Conservation (phyloP, 30 jellyfish, hydroid and myxozoan species). For the Chrysaora quinquecirrha region DNA sequence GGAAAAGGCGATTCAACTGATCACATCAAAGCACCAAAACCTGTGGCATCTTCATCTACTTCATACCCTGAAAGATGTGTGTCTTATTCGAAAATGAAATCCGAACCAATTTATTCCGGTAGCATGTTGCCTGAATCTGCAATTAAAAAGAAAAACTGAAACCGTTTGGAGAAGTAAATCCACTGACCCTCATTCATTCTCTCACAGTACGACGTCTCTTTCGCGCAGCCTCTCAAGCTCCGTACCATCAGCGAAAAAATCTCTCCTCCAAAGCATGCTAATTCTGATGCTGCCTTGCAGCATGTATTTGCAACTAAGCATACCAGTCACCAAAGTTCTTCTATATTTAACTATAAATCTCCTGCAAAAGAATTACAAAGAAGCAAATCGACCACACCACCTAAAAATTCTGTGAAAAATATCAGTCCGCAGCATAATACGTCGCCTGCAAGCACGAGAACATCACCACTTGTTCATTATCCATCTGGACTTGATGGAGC, state of each 20-base stretch:
- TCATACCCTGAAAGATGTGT: not conserved
- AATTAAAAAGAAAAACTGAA: not conserved
- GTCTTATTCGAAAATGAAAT: not conserved
- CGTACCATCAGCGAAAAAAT: not conserved
- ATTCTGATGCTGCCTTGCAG: conserved; percentile 2
- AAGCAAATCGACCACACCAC: conserved; percentile 52
- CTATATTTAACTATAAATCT: conserved; percentile 39
- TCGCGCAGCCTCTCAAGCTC: not conserved
- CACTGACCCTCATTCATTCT: not conserved
- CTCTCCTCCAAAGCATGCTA: conserved; percentile 34
- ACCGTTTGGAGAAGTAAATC: conserved; percentile 5
- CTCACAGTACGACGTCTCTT: not conserved
- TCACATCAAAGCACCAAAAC: not conserved
- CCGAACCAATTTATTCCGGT: not conserved
- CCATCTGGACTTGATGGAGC: conserved; percentile 32
- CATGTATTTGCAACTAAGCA: not conserved
- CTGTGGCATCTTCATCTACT: not conserved
- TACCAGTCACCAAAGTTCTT: not conserved
- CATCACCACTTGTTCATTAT: conserved; percentile 58
- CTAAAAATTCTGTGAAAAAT: conserved; percentile 46
- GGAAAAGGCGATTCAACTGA: not conserved
- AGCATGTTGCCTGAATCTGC: not conserved
- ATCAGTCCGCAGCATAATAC: conserved; percentile 37
- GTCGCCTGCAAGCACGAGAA: conserved; percentile 39
- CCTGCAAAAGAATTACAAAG: conserved; percentile 46